Percentiles rank a stretch among this genome's conserved stretches.
phyloP scores from a whole-genome alignment of 2,797 vertebrate species.

The Hemitrygon akajei region DNA sequence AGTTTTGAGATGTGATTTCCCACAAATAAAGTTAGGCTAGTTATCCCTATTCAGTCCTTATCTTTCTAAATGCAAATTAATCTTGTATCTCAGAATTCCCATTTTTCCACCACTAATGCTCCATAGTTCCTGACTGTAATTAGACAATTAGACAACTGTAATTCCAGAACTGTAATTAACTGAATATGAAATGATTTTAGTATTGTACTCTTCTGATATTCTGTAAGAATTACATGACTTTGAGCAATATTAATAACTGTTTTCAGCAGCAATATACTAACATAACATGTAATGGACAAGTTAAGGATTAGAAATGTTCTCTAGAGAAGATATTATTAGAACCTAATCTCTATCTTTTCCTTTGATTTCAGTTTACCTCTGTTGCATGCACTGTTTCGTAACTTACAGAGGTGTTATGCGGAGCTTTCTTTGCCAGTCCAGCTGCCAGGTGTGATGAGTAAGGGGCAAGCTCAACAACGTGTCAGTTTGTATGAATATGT shows the following conservation, averaged over 20 bases:
- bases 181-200: neutral
- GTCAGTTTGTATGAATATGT: slow-evolving; percentile 76
- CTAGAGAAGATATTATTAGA: neutral
- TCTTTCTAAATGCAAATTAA: too few relatives aligned
- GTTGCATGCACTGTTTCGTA: slow-evolving; percentile 68
- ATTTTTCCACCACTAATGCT: too few relatives aligned
- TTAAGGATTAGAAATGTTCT: neutral
- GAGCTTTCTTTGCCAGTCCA: slow-evolving; percentile 72
- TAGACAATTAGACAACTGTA: too few relatives aligned
- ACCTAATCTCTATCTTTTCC: neutral
- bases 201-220: neutral
- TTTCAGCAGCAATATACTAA: neutral
- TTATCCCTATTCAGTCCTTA: too few relatives aligned
- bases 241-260: neutral
- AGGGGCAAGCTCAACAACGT: slow-evolving; percentile 62
- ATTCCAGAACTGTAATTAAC: neutral
- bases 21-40: too few relatives aligned
- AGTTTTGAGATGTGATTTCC: too few relatives aligned
- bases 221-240: neutral
- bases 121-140: too few relatives aligned
- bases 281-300: neutral
- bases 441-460: slow-evolving; percentile 63
- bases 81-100: too few relatives aligned
- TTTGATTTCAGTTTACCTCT: slow-evolving; percentile 64
- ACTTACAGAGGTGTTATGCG: slow-evolving; percentile 66